Percentiles rank a stretch among this genome's conserved stretches.
phyloP scores from a whole-genome alignment of 2,888 invertebrate genomes.

The Tryphoninae sp. region DNA sequence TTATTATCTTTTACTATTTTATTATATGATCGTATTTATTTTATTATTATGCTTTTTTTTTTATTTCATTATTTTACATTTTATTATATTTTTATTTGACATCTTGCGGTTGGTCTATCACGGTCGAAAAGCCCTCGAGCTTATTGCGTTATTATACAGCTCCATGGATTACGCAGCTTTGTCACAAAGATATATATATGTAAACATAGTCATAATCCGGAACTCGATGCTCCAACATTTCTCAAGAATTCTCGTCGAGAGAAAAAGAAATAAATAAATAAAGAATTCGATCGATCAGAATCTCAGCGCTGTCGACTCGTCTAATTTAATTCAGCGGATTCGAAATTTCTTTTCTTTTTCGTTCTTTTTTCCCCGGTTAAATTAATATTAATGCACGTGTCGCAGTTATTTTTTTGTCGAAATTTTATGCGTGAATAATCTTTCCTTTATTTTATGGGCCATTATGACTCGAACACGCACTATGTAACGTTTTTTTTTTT shows the following conservation, averaged over 20 bases:
- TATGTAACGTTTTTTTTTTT: slow-evolving; percentile 12
- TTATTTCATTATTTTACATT: too few species aligned
- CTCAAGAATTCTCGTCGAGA: slow-evolving; percentile 14
- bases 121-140: slow-evolving; percentile 1
- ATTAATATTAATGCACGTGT: slow-evolving; percentile 2
- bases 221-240: slow-evolving; percentile 1
- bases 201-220: slow-evolving; percentile 23
- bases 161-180: too few species aligned
- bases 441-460: slow-evolving; percentile 44
- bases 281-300: slow-evolving; percentile 50
- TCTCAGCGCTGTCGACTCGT: slow-evolving; percentile 9
- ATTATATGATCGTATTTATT: too few species aligned
- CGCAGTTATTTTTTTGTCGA: background rate
- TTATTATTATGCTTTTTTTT: too few species aligned
- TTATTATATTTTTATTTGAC: background rate
- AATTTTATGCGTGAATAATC: slow-evolving; percentile 25
- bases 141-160: too few species aligned
- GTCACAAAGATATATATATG: slow-evolving; percentile 19
- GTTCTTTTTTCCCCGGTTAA: background rate
- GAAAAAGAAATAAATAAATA: background rate
- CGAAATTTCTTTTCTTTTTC: slow-evolving; percentile 1
- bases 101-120: slow-evolving; percentile 3
- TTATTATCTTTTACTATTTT: too few species aligned
- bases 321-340: background rate
- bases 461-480: slow-evolving; percentile 30